Percentiles rank a stretch among this genome's conserved stretches.
Evolutionary conservation across 2,797 vertebrate species (phyloP).

Genomic region (Chaetodon trifasciatus): DNA sequence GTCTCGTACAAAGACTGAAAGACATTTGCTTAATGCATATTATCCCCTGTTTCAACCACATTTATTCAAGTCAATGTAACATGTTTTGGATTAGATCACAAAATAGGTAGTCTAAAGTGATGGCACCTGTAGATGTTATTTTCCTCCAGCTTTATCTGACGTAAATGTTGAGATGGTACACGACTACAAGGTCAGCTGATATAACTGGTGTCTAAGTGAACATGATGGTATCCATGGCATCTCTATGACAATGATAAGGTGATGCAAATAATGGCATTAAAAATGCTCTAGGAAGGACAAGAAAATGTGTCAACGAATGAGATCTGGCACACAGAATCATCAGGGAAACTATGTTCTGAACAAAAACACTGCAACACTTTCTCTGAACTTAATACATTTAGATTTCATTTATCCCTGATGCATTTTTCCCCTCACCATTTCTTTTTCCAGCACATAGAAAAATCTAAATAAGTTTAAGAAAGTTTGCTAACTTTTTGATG

Average conservation of each 20-base stretch:
- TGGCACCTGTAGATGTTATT: not conserved
- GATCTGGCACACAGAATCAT: slow-evolving; percentile 38
- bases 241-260: slow-evolving; percentile 9
- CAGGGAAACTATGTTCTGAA: slow-evolving; percentile 33
- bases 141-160: slow-evolving; percentile 11
- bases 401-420: slow-evolving; percentile 9
- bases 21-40: slow-evolving; percentile 6
- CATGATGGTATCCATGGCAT: not conserved
- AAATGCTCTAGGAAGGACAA: slow-evolving; percentile 13
- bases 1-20: slow-evolving; percentile 19
- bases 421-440: not conserved
- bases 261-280: slow-evolving; percentile 34
- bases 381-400: slow-evolving; percentile 16
- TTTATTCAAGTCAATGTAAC: not conserved
- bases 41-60: slow-evolving; percentile 8
- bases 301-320: slow-evolving; percentile 32
- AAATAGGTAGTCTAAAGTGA: not conserved
- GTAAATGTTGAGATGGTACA: not conserved
- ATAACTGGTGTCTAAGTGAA: slow-evolving; percentile 14
- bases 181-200: not conserved
- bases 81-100: not conserved
- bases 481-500: not conserved
- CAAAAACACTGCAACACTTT: slow-evolving; percentile 31
- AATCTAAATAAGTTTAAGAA: not conserved
- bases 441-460: not conserved